Percentiles rank a stretch among this genome's conserved stretches.
Conservation (phyloP, 2,797 vertebrate genomes). For the Garrulus glandarius region DNA sequence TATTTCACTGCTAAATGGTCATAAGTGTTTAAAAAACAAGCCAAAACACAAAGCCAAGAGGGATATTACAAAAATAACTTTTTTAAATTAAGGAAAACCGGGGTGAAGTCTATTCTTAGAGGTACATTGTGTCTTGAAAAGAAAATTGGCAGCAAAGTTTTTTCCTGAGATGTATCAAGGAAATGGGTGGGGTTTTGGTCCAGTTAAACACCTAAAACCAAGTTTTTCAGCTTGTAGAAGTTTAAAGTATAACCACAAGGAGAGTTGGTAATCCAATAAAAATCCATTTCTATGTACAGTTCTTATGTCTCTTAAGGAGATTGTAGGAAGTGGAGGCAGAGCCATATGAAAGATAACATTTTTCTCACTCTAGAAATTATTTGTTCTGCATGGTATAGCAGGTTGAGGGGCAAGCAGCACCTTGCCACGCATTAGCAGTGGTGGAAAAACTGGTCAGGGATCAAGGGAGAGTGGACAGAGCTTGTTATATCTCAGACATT, state of each 20-base stretch:
- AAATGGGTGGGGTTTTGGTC: neutral
- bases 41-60: neutral
- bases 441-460: neutral
- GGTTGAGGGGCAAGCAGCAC: neutral
- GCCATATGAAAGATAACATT: neutral
- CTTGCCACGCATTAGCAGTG: rapidly evolving
- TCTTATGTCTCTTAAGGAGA: neutral
- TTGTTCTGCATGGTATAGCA: neutral
- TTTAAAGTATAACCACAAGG: neutral
- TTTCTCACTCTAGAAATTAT: neutral
- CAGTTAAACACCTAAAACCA: neutral
- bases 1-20: neutral
- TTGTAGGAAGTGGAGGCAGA: neutral
- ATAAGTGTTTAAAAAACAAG: neutral
- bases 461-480: neutral
- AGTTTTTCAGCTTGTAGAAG: neutral
- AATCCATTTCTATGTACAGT: neutral
- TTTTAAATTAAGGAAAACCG: neutral
- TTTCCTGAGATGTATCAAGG: slow-evolving; percentile 14
- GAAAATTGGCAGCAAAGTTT: neutral
- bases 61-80: neutral
- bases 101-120: slow-evolving; percentile 24
- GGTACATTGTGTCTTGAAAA: neutral
- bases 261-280: neutral
- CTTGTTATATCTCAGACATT: neutral